Percentiles rank a stretch among this genome's conserved stretches.
Evolutionary conservation across 1,140 invertebrate genomes (phyloP).

Genomic region (Drosophila varians): DNA sequence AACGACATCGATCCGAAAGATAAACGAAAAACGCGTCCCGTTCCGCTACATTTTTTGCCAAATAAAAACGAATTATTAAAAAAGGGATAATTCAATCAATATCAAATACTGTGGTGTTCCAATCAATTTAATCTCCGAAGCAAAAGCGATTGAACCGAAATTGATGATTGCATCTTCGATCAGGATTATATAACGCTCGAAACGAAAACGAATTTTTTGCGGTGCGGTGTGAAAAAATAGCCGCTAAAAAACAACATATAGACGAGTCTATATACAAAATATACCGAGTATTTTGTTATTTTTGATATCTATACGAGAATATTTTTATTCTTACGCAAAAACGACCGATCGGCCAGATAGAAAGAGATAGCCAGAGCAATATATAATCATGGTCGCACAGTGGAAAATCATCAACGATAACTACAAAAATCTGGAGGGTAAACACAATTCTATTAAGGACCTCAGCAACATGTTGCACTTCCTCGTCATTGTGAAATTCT

Average conservation of each 20-base stretch:
- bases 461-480: neutral
- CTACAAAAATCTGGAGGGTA: slow-evolving; percentile 82
- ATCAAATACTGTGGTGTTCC: slow-evolving; percentile 43
- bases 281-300: slow-evolving; percentile 51
- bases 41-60: slow-evolving; percentile 13
- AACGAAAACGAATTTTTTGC: slow-evolving; percentile 12
- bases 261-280: slow-evolving; percentile 11
- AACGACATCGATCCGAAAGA: slow-evolving; percentile 47
- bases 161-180: slow-evolving; percentile 47
- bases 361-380: slow-evolving; percentile 44
- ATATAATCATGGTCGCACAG: slow-evolving; percentile 71
- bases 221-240: slow-evolving; percentile 43
- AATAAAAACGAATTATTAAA: slow-evolving; percentile 9
- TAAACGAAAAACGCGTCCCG: slow-evolving; percentile 54
- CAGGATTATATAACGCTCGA: slow-evolving; percentile 46
- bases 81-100: slow-evolving; percentile 9
- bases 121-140: slow-evolving; percentile 9
- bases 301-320: slow-evolving; percentile 60
- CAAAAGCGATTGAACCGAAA: slow-evolving; percentile 15
- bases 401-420: slow-evolving; percentile 78
- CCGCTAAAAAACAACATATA: slow-evolving; percentile 47
- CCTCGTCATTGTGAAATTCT: neutral
- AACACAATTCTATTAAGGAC: slow-evolving; percentile 26
- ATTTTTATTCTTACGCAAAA: slow-evolving; percentile 67
- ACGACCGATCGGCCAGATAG: slow-evolving; percentile 42